Evolutionary conservation across 1,140 invertebrate species (phyloP).

Genomic region (Atta texana): DNA sequence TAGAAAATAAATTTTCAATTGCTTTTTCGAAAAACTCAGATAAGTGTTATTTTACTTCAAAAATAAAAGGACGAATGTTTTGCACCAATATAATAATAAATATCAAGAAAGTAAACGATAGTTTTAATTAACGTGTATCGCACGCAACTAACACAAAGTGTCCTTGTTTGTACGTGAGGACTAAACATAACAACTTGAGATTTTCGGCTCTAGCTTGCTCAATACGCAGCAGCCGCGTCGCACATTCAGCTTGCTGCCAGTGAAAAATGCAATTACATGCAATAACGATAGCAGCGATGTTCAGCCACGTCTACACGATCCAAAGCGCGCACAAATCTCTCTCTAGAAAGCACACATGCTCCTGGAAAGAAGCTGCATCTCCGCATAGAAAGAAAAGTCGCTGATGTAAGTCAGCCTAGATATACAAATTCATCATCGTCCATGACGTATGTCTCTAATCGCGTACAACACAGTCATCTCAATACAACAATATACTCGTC

Average conservation of each 20-base stretch:
- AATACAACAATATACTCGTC: no score
- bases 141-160: neutral
- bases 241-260: constrained; percentile 48
- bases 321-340: constrained; percentile 56
- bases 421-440: neutral
- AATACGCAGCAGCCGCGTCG: constrained; percentile 30
- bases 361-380: constrained; percentile 66
- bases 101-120: neutral
- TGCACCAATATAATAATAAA: constrained; percentile 8
- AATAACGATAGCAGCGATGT: constrained; percentile 66
- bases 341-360: constrained; percentile 71
- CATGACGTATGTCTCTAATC: constrained; percentile 25
- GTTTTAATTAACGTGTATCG: constrained; percentile 6
- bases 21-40: neutral
- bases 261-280: constrained; percentile 70
- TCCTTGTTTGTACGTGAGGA: constrained; percentile 7
- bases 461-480: constrained; percentile 25
- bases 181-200: constrained; percentile 17
- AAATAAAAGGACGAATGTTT: neutral
- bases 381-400: constrained; percentile 47
- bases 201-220: constrained; percentile 23
- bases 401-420: constrained; percentile 36
- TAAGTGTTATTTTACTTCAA: neutral
- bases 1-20: neutral
- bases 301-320: constrained; percentile 68